A percentile compares a stretch with the other conserved stretches of the same genome.
Evolutionary conservation across 1,140 invertebrate genomes (phyloP).

Genomic region (Lethrus apterus): DNA sequence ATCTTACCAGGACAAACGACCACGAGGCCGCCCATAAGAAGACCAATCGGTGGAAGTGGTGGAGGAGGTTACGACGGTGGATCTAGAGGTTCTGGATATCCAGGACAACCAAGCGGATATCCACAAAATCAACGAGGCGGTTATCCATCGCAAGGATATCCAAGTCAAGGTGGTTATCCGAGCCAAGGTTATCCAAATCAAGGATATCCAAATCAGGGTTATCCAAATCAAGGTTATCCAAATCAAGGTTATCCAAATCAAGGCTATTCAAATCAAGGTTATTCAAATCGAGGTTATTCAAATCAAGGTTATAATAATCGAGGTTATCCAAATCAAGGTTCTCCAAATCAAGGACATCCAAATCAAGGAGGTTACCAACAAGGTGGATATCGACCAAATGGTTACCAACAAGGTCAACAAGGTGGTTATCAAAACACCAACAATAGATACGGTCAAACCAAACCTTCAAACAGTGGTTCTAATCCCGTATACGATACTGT

Average conservation of each 20-base stretch:
- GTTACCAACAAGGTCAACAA: background rate
- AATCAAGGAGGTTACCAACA: background rate
- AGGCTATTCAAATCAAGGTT: background rate
- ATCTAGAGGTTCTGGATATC: constrained; percentile 3
- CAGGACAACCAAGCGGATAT: constrained; percentile 1
- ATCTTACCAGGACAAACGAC: constrained; percentile 8
- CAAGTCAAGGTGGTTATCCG: background rate
- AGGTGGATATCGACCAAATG: background rate
- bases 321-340: constrained; percentile 3
- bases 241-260: background rate
- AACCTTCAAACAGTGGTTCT: constrained; percentile 1
- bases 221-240: constrained; percentile 2
- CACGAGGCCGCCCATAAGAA: constrained; percentile 3
- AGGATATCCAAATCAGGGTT: background rate
- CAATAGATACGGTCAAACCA: background rate
- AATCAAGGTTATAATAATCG: background rate
- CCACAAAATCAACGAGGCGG: constrained; percentile 3
- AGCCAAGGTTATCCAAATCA: background rate
- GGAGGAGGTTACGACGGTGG: constrained; percentile 10
- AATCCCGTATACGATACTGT: constrained; percentile 8
- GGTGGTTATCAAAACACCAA: background rate
- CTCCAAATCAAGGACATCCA: background rate
- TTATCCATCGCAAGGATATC: constrained; percentile 2
- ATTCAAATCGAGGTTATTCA: constrained; percentile 5
- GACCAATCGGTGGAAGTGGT: background rate